Evolutionary conservation across 2,113 vertebrate species (phyloP).

Genomic region (Anseranas semipalmata): DNA sequence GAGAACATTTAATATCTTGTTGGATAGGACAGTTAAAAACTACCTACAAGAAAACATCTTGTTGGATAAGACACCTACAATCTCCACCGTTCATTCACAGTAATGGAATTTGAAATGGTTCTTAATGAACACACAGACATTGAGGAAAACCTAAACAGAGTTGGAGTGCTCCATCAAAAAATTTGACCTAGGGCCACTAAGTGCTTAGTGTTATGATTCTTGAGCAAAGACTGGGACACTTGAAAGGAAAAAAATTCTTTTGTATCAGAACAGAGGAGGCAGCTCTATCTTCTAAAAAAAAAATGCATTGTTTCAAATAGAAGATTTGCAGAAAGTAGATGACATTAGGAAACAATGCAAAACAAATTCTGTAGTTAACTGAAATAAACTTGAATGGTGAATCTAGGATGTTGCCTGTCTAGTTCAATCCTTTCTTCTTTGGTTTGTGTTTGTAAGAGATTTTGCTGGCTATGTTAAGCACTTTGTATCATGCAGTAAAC

Average conservation of each 20-base stretch:
- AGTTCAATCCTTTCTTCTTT: background rate
- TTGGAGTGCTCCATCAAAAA: background rate
- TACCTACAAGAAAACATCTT: background rate
- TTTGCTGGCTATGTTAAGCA: slow-evolving; percentile 28
- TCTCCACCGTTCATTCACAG: background rate
- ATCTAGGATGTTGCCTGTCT: background rate
- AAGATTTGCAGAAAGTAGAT: slow-evolving; percentile 3
- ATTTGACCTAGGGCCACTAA: background rate
- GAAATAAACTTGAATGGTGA: background rate
- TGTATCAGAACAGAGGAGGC: background rate
- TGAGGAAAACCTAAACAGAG: slow-evolving; percentile 2
- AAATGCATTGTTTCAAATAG: background rate
- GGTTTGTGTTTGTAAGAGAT: background rate
- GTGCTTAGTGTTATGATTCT: background rate
- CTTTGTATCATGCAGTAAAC: slow-evolving; percentile 3
- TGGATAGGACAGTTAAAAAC: background rate
- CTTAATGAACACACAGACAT: background rate
- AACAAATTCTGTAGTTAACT: background rate
- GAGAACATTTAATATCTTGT: background rate
- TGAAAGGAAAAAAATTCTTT: background rate
- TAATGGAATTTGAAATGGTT: background rate
- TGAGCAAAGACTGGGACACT: background rate
- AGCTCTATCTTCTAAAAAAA: background rate
- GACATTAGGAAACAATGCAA: background rate
- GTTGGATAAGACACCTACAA: background rate